Conservation (phyloP, 2,797 vertebrate genomes). For the Sebastes oblongus region DNA sequence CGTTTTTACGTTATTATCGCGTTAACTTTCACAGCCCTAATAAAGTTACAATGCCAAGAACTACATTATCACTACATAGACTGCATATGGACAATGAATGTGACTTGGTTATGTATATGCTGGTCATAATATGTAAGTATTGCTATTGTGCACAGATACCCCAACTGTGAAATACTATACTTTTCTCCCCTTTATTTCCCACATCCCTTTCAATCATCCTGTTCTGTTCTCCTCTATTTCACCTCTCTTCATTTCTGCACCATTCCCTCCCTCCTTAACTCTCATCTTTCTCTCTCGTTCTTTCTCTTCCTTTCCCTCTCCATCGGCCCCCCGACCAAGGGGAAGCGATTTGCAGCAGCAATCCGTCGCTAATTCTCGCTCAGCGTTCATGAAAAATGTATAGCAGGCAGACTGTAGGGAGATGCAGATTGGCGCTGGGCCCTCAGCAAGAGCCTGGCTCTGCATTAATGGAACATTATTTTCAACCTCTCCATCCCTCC, state of each 20-base stretch:
- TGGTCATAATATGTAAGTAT: background rate
- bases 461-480: constrained; percentile 80
- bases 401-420: constrained; percentile 80
- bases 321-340: constrained; percentile 58
- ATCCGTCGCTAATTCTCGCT: constrained; percentile 82
- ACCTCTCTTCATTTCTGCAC: constrained; percentile 20
- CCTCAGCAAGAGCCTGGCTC: constrained; percentile 71
- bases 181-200: background rate
- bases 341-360: constrained; percentile 80
- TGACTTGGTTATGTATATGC: background rate
- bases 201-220: constrained; percentile 21
- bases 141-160: background rate
- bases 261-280: constrained; percentile 9
- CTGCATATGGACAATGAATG: background rate
- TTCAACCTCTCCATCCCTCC: constrained; percentile 41
- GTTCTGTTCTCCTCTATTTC: constrained; percentile 24
- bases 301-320: constrained; percentile 22
- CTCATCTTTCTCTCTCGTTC: constrained; percentile 12
- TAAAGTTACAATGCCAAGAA: background rate
- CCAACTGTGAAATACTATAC: constrained; percentile 1
- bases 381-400: constrained; percentile 86
- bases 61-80: background rate
- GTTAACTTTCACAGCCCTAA: no score
- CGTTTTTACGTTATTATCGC: no score
- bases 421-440: constrained; percentile 79